phyloP scores from a whole-genome alignment of 2,797 vertebrate species.

The Pangasius larnaudii region DNA sequence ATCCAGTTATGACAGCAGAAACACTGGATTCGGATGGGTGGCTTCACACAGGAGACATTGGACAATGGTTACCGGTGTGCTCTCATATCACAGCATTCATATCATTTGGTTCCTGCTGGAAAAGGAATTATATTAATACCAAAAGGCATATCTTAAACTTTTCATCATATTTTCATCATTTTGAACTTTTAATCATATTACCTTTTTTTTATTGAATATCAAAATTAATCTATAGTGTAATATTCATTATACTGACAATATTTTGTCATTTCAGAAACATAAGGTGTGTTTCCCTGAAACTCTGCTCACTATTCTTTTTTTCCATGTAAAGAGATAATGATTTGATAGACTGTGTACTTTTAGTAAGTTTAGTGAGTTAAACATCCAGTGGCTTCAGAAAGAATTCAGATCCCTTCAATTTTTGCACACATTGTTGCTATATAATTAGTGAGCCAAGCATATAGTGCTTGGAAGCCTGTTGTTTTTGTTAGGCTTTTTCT shows the following conservation, averaged over 20 bases:
- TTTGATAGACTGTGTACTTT: not conserved
- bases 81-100: not conserved
- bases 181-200: not conserved
- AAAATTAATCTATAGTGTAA: not conserved
- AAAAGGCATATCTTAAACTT: not conserved
- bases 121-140: not conserved
- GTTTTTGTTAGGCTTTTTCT: too few relatives aligned
- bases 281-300: not conserved
- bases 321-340: not conserved
- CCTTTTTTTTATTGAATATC: not conserved
- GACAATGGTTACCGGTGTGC: slow-evolving; percentile 91
- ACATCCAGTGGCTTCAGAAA: not conserved
- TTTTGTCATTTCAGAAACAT: not conserved
- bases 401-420: not conserved
- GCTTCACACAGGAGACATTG: slow-evolving; percentile 97
- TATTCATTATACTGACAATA: not conserved
- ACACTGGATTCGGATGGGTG: slow-evolving; percentile 89
- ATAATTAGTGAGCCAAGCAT: too few relatives aligned
- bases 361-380: not conserved
- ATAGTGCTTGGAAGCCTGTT: too few relatives aligned
- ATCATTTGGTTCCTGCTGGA: not conserved
- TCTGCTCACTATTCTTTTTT: not conserved
- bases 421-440: not conserved
- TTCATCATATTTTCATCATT: not conserved
- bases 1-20: slow-evolving; percentile 87